These are phyloP conservation scores for Sebastolobus alascanus DNA, from an alignment of 2,797 vertebrate species.

Conservation along the genomic window DNA sequence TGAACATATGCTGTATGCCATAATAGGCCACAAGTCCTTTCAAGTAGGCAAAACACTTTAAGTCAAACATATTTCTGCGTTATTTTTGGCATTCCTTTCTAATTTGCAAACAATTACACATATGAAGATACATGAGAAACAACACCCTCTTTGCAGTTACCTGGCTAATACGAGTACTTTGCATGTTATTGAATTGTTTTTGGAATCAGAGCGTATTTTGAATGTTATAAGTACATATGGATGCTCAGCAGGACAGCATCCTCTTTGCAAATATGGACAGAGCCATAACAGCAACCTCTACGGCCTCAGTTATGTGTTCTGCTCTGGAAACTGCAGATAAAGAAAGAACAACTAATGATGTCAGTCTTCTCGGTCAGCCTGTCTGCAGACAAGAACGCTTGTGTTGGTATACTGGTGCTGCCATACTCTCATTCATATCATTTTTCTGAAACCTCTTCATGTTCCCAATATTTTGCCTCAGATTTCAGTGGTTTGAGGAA, in stretches of 20 bases:
- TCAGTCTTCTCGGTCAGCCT: slow-evolving; percentile 51
- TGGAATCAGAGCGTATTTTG: slow-evolving; percentile 30
- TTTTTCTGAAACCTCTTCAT: slow-evolving; percentile 80
- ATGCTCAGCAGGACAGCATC: slow-evolving; percentile 26
- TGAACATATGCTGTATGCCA: neutral
- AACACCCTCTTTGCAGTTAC: slow-evolving; percentile 17
- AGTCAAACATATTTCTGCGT: slow-evolving; percentile 12
- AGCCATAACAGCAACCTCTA: slow-evolving; percentile 31
- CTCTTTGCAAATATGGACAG: slow-evolving; percentile 11
- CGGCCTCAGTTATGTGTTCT: slow-evolving; percentile 35
- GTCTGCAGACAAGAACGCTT: slow-evolving; percentile 53
- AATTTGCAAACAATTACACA: slow-evolving; percentile 38
- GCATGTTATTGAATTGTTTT: slow-evolving; percentile 29
- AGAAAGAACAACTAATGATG: slow-evolving; percentile 64
- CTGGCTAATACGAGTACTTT: neutral
- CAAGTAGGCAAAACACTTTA: slow-evolving; percentile 9
- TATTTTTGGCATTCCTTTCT: slow-evolving; percentile 47
- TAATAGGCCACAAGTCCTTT: slow-evolving; percentile 7
- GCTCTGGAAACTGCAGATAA: slow-evolving; percentile 51
- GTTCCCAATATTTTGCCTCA: slow-evolving; percentile 79
- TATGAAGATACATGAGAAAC: slow-evolving; percentile 17
- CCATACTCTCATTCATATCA: slow-evolving; percentile 75
- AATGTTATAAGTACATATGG: neutral
- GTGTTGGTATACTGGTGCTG: slow-evolving; percentile 49
- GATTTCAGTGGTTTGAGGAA: slow-evolving; percentile 77